These are phyloP conservation scores for Morbakka virulenta DNA, from an alignment of 30 jellyfish, hydroid and myxozoan genomes.

Conservation along the genomic window DNA sequence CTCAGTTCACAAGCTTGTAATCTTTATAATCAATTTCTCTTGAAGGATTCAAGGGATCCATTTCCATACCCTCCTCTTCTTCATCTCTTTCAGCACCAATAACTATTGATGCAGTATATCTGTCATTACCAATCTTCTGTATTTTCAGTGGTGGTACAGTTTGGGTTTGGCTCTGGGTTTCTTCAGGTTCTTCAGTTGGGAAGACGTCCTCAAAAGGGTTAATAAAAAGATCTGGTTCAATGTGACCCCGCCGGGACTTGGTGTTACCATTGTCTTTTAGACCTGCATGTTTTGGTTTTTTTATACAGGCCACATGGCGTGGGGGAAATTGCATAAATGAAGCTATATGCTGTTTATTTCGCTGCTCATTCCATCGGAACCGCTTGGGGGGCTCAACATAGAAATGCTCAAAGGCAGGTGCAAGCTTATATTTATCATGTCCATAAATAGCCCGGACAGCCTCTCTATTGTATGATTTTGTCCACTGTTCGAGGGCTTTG, in stretches of 20 bases:
- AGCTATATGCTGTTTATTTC: neutral
- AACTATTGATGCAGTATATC: constrained; percentile 1
- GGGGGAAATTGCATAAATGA: neutral
- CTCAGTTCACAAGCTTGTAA: constrained; percentile 4
- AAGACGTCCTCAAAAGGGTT: constrained; percentile 15
- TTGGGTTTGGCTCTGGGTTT: constrained; percentile 14
- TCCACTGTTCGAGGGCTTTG: constrained; percentile 19
- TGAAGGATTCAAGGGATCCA: constrained; percentile 17
- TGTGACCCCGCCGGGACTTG: constrained; percentile 10
- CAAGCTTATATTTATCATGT: neutral
- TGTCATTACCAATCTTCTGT: constrained; percentile 15
- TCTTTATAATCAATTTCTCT: constrained; percentile 8
- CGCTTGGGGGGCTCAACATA: too few relatives aligned
- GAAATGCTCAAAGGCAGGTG: too few relatives aligned
- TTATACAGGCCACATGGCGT: neutral
- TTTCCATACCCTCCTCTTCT: constrained; percentile 7
- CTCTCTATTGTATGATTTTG: neutral
- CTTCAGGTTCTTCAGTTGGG: constrained; percentile 14
- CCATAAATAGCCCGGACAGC: neutral
- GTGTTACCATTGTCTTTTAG: constrained; percentile 10
- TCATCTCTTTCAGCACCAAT: constrained; percentile 15
- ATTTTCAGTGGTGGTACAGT: constrained; percentile 1
- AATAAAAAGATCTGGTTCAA: constrained; percentile 4
- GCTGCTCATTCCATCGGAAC: too few relatives aligned
- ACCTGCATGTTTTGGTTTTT: constrained; percentile 5